Percentiles rank a stretch among this genome's conserved stretches.
Evolutionary conservation across 2,888 invertebrate genomes (phyloP).

Genomic region (Rhopalosiphum nymphaeae): DNA sequence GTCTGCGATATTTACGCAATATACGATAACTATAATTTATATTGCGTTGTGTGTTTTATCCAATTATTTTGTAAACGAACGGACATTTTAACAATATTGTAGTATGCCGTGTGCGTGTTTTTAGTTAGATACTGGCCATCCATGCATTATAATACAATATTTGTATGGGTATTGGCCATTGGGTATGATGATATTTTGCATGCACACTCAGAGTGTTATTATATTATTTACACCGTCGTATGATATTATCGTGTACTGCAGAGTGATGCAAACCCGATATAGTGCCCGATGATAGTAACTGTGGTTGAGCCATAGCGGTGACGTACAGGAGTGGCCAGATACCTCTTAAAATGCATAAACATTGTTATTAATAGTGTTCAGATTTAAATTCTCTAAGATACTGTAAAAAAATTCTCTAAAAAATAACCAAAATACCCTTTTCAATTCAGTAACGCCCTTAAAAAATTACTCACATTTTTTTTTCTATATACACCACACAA

Average conservation of each 20-base stretch:
- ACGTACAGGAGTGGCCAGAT: neutral
- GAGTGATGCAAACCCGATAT: neutral
- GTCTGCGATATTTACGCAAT: neutral
- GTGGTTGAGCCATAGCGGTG: neutral
- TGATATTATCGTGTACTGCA: neutral
- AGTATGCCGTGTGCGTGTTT: neutral
- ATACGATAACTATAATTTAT: neutral
- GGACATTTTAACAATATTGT: neutral
- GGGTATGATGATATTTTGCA: too few species aligned
- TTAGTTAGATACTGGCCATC: neutral
- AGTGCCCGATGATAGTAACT: neutral
- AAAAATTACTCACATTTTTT: neutral
- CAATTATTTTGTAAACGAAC: neutral
- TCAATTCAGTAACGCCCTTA: neutral
- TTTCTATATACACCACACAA: neutral
- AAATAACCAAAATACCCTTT: neutral
- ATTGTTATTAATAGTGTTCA: neutral
- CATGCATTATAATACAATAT: neutral
- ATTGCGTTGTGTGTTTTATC: neutral
- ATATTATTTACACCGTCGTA: neutral
- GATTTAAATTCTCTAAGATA: neutral
- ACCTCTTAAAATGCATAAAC: neutral
- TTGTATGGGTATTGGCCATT: too few species aligned
- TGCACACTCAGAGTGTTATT: neutral
- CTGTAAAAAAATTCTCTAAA: neutral